Conservation (phyloP, 2,888 invertebrate genomes). For the Cheilosia grossa region DNA sequence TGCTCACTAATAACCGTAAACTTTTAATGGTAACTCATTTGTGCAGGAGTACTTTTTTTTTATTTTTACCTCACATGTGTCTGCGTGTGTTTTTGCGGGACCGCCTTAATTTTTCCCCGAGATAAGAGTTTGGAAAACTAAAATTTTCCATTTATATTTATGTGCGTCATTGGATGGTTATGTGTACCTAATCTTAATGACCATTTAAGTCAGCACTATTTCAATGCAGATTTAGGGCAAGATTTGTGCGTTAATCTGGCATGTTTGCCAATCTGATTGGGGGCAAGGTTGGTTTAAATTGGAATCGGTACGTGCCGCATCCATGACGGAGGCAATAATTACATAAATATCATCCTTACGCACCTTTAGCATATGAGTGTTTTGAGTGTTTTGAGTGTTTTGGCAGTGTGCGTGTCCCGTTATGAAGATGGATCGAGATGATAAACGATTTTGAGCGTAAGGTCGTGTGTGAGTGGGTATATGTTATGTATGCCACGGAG, state of each 20-base stretch:
- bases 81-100: background rate
- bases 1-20: conserved; percentile 41
- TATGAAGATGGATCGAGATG: conserved; percentile 37
- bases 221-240: conserved; percentile 19
- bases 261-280: conserved; percentile 25
- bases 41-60: conserved; percentile 3
- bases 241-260: conserved; percentile 29
- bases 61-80: conserved; percentile 2
- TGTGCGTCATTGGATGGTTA: conserved; percentile 11
- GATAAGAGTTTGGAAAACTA: conserved; percentile 46
- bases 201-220: conserved; percentile 42
- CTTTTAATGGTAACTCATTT: conserved; percentile 39
- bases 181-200: conserved; percentile 48
- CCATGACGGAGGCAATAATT: conserved; percentile 26
- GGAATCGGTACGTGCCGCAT: conserved; percentile 34
- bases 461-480: background rate
- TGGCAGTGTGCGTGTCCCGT: background rate
- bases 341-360: conserved; percentile 18
- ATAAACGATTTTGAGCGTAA: conserved; percentile 21
- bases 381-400: background rate
- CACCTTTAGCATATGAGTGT: background rate
- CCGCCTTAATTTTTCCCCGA: conserved; percentile 31
- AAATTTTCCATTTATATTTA: conserved; percentile 8
- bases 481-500: background rate
- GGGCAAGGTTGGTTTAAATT: conserved; percentile 24